Evolutionary conservation across 2,113 vertebrate genomes (phyloP), one percentile per base, ranked within the genome.

Genomic region (Colius striatus): DNA sequence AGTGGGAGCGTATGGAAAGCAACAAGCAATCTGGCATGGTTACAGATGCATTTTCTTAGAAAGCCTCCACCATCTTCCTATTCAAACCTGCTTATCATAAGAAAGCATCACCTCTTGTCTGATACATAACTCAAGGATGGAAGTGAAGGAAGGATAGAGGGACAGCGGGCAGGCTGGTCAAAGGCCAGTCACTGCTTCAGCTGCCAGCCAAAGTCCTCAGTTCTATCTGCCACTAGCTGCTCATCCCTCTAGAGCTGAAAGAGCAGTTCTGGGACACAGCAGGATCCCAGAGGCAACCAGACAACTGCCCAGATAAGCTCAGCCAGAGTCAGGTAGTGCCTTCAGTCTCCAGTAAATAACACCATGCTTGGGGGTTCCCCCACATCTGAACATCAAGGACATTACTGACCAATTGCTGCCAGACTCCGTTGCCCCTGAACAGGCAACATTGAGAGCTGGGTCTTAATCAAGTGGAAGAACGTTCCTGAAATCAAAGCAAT

Each of bases 321-420:
- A 43, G 67, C 10, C 60, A 1, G n/a, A n/a, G n/a, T n/a, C n/a
- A n/a, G n/a, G n/a, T n/a, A n/a, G 13, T 7, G 16, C 1, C 0
- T 36, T 32, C 29, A 4, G n/a, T 2, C 26, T 43, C 41, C 2
- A 70, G 47, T 29, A 10, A 34, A 15, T 4, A 23, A 19, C 10
- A 30, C 1, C n/a, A 11, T 5, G 4, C 17, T 1, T 1, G 9
- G 16, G 5, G 9, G 36, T 9, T 45, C 18, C 50, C 22, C 10
- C 32, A 27, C 29, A 18, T 4, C 22, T 16, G 29, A 48, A 6
- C 51, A 18, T 5, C 34, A 8, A 61, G n/a, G 16, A 11, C 57
- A 19, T 4, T 6, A 5, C 38, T 41, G 90, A 16, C 62, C 90
- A 71, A 7, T 57, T 53, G 84, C 84, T 53, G 47, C 70, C 51